These are phyloP conservation scores for Eretmocerus hayati DNA, from an alignment of 2,888 invertebrate species.

Conservation along the genomic window DNA sequence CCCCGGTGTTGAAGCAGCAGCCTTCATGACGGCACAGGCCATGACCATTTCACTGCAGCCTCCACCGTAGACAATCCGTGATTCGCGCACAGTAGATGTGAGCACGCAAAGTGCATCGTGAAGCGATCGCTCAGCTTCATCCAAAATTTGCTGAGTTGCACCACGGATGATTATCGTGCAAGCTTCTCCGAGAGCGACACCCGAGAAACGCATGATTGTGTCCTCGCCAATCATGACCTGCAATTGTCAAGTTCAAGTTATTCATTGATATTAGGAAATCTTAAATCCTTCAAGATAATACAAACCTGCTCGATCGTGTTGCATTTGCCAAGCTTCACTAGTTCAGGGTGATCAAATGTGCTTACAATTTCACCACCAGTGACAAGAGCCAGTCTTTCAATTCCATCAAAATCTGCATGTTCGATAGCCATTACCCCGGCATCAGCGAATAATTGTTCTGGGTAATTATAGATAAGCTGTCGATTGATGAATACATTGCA, in stretches of 20 bases:
- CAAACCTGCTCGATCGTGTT: slow-evolving; percentile 85
- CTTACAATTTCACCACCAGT: slow-evolving; percentile 98
- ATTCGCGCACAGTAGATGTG: slow-evolving; percentile 89
- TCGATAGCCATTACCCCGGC: slow-evolving; percentile 98
- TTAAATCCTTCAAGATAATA: slow-evolving; percentile 21
- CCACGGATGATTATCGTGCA: slow-evolving; percentile 96
- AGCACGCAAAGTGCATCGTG: slow-evolving; percentile 98
- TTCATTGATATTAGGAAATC: slow-evolving; percentile 17
- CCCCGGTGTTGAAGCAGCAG: slow-evolving; percentile 83
- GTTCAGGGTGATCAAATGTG: slow-evolving; percentile 90
- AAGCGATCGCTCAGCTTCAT: slow-evolving; percentile 95
- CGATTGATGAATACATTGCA: slow-evolving; percentile 98
- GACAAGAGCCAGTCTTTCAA: slow-evolving; percentile 92
- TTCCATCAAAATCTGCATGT: slow-evolving; percentile 99
- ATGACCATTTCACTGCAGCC: slow-evolving; percentile 95
- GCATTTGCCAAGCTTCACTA: slow-evolving; percentile 89
- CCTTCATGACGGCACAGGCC: slow-evolving; percentile 83
- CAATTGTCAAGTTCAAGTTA: slow-evolving; percentile 2
- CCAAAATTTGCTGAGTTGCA: slow-evolving; percentile 96
- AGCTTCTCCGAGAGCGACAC: slow-evolving; percentile 91
- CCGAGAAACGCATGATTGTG: slow-evolving; percentile 86
- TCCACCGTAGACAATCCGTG: slow-evolving; percentile 85
- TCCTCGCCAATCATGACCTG: slow-evolving; percentile 97
- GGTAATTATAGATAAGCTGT: slow-evolving; percentile 99
- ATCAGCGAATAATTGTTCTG: slow-evolving; percentile 98